Evolutionary conservation across 2,113 vertebrate species (phyloP), one percentile per base, ranked within the genome.

Genomic region (Spermophilus dauricus): DNA sequence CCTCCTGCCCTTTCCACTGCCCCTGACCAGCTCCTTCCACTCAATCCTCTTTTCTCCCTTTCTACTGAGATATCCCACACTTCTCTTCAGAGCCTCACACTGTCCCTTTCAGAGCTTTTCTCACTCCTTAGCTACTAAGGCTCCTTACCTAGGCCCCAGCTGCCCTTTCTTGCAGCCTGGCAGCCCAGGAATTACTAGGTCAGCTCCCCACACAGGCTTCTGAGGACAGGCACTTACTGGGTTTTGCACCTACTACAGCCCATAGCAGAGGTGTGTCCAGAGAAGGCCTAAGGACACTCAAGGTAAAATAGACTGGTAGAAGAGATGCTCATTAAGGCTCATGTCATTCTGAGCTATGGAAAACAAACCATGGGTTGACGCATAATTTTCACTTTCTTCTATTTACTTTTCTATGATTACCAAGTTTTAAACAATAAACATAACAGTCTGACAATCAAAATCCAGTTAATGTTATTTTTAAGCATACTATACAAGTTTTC

Each of bases 401-500:
- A 51, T 42, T 63, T 13, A 34, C n/a, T 70, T 20, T 30, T 7
- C n/a, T 8, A 7, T 4, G 4, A 51, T 18, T 51, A 37, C 14
- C 86, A 61, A 14, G 12, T 61, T 70, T 84, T 48, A 45, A 51
- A 73, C 37, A 69, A 65, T 2, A 3, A 67, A 45, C 8, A 16
- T 8, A 34, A 56, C 61, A 45, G 10, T 77, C 58, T 87, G 34
- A 81, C 0, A 73, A 78, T 51, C 34, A 76, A 20, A 65, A 61
- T 2, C 39, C 67, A 14, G 28, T 1, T 18, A 63, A 63, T 24
- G 70, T 28, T 89, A 18, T 12, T 53, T 95, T 56, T 16, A 84
- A 97, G 84, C 39, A n/a, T 0, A 37, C 73, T 4, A 86, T 5
- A 70, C 91, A 93, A 89, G 80, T 82, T 26, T 87, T 76, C 97